phyloP scores from a whole-genome alignment of 1,140 invertebrate genomes.

The Aphelinus certus region DNA sequence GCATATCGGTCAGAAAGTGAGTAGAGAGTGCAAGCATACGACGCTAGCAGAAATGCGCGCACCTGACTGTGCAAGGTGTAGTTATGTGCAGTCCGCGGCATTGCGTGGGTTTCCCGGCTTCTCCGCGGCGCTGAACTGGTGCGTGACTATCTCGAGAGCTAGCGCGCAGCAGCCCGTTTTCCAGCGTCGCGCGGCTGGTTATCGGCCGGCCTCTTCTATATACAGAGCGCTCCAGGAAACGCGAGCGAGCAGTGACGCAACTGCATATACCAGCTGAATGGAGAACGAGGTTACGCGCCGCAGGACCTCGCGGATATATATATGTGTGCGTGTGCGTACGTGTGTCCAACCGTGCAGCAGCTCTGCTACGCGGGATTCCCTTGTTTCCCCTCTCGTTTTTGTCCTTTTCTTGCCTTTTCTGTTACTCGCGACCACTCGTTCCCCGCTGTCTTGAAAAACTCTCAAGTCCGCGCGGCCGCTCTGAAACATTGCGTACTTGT shows the following conservation, averaged over 20 bases:
- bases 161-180: conserved; percentile 42
- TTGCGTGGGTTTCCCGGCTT: conserved; percentile 46
- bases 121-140: conserved; percentile 44
- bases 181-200: conserved; percentile 38
- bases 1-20: neutral
- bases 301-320: conserved; percentile 1
- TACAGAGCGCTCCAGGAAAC: conserved; percentile 43
- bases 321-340: too few species aligned
- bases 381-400: neutral
- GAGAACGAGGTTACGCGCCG: conserved; percentile 7
- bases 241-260: conserved; percentile 30
- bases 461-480: too few species aligned
- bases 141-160: conserved; percentile 47
- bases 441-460: too few species aligned
- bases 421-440: too few species aligned
- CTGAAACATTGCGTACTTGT: too few species aligned
- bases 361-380: neutral
- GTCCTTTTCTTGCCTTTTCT: too few species aligned
- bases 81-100: conserved; percentile 10
- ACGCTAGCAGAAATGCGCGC: conserved; percentile 25
- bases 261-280: conserved; percentile 1
- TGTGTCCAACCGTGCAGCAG: too few species aligned
- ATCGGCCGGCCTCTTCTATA: conserved; percentile 29
- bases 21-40: too few species aligned
- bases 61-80: conserved; percentile 46